A percentile compares a stretch with the other conserved stretches of the same genome.
Evolutionary conservation across 2,113 vertebrate species (phyloP).

Genomic region (Bostrychus sinensis): DNA sequence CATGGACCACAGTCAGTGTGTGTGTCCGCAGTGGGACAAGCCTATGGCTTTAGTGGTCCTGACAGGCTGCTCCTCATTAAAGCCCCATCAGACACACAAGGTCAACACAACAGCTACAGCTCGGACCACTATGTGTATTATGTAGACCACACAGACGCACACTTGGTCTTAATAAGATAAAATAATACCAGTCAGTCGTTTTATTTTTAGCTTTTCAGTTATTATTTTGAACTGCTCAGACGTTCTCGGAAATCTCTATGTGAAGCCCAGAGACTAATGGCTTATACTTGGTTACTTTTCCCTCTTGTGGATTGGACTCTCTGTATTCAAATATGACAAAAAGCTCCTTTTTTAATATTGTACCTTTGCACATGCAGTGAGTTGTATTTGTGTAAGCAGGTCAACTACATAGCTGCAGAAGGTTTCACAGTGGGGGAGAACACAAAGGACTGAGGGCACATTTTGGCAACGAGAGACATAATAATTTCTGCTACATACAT

Average conservation of each 20-base stretch:
- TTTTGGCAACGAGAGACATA: conserved; percentile 41
- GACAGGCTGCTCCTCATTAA: conserved; percentile 72
- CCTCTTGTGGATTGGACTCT: conserved; percentile 21
- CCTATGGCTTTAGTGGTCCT: conserved; percentile 53
- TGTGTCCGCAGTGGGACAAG: conserved; percentile 45
- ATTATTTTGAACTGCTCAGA: conserved; percentile 24
- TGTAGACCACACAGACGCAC: conserved; percentile 11
- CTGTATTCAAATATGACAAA: conserved; percentile 10
- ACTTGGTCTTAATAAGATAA: conserved; percentile 17
- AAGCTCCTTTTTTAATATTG: conserved; percentile 19
- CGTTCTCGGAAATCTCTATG: conserved; percentile 60
- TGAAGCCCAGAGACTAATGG: conserved; percentile 9
- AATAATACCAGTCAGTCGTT: conserved; percentile 44
- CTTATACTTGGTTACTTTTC: background rate
- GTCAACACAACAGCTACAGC: conserved; percentile 60
- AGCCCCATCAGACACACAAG: conserved; percentile 59
- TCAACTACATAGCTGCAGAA: conserved; percentile 55
- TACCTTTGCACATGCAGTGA: conserved; percentile 4
- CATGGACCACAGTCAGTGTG: conserved; percentile 22
- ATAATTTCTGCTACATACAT: conserved; percentile 24
- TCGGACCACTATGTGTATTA: conserved; percentile 14
- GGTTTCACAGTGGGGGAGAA: conserved; percentile 63
- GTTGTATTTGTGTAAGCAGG: conserved; percentile 54
- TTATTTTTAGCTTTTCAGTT: conserved; percentile 62
- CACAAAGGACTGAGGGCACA: conserved; percentile 36